Evolutionary conservation across 2,888 invertebrate genomes (phyloP), one percentile per base, ranked within the genome.

Genomic region (Orthonychiurus folsomi): DNA sequence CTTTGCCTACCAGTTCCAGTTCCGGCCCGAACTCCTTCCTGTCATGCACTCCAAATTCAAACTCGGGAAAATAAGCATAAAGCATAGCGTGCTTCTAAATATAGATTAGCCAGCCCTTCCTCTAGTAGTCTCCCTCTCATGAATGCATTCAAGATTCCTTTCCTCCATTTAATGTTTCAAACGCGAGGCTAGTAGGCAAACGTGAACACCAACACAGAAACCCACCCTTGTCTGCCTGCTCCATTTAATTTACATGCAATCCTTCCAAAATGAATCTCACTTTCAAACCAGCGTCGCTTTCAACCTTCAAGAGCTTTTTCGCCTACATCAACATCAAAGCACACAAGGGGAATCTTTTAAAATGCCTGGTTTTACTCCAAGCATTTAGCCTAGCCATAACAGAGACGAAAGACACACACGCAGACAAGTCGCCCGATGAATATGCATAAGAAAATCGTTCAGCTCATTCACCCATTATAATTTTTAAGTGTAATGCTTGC

Each of bases 211-310:
- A 15, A 37, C 5, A 15, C 37, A 37, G 37, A 9, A 37, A 37
- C 9, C 37, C 15, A 37, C 9, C 9, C 37, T 37, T 5, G 37
- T 37, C 15, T 5, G 15, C 9, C 37, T 37, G 37, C 37, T 37
- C 37, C 37, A 37, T 37, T 37, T 37, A 37, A 37, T 37, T 37
- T 37, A 37, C 37, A 37, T 37, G 37, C 37, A 37, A 37, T 37
- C n/a, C n/a, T n/a, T 37, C 37, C 37, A 37, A 15, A 37, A 37
- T 37, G 9, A 37, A 5, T 37, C 15, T 37, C 37, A 37, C 37
- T 37, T 37, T 37, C 5, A 15, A 37, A 9, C 15, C 37, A 37
- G 37, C 5, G 5, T 37, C 37, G 9, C 37, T 37, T 37, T 37
- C 37, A 37, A 37, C 37, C 37, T 37, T 37, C 37, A 37, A 37